Conservation (phyloP, 2,888 invertebrate species). For the Cantharis rustica region DNA sequence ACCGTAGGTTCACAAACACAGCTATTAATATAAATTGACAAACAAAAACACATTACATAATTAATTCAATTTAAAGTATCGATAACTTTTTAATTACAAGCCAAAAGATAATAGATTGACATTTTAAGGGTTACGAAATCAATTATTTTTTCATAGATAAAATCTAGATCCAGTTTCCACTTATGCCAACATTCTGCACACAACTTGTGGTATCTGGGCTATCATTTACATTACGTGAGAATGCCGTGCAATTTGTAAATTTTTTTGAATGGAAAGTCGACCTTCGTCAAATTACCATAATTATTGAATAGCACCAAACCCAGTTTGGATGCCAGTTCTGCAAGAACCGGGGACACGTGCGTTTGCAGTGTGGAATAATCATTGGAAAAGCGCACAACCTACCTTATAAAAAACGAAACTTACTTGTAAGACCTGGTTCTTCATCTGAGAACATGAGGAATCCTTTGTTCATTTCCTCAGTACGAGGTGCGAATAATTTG, state of each 20-base stretch:
- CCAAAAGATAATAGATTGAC: not conserved
- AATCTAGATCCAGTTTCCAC: not conserved
- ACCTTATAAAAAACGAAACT: conserved; percentile 57
- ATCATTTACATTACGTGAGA: not conserved
- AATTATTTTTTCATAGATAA: not conserved
- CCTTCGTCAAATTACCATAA: not conserved
- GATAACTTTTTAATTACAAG: not conserved
- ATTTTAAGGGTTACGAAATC: not conserved
- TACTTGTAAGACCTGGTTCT: conserved; percentile 83
- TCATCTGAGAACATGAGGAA: conserved; percentile 87
- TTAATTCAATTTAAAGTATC: not conserved
- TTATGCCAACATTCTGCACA: not conserved
- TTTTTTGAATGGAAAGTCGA: not conserved
- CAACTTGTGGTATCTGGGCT: not conserved
- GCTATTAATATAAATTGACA: conserved; percentile 17
- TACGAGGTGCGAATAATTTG: conserved; percentile 79
- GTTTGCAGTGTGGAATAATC: not conserved
- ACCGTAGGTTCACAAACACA: conserved; percentile 20
- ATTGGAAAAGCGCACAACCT: not conserved
- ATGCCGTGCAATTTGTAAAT: not conserved
- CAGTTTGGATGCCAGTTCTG: not conserved
- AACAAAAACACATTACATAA: conserved; percentile 21
- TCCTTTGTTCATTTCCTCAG: conserved; percentile 93
- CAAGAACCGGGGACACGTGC: not conserved
- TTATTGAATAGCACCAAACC: not conserved